These are phyloP conservation scores for Cydia amplana DNA, from an alignment of 1,140 invertebrate species.

Conservation along the genomic window DNA sequence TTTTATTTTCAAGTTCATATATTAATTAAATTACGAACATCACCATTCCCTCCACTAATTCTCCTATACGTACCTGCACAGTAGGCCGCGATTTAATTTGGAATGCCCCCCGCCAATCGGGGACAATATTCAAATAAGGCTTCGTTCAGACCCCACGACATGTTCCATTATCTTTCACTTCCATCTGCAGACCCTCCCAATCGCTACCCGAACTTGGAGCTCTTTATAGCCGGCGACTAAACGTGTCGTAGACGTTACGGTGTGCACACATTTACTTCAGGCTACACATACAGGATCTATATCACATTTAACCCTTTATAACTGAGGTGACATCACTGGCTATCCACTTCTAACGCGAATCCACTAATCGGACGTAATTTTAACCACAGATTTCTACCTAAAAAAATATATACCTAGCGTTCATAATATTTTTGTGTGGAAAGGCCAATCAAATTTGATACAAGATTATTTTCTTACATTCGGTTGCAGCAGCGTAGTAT, in stretches of 20 bases:
- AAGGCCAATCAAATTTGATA: too few species aligned
- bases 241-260: background rate
- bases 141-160: slow-evolving; percentile 72
- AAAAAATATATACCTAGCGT: too few species aligned
- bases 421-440: too few species aligned
- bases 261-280: background rate
- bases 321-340: too few species aligned
- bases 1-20: slow-evolving; percentile 7
- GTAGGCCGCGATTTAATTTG: slow-evolving; percentile 72
- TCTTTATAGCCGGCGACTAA: slow-evolving; percentile 42
- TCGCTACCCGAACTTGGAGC: slow-evolving; percentile 40
- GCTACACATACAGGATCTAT: too few species aligned
- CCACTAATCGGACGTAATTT: too few species aligned
- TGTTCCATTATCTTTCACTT: slow-evolving; percentile 72
- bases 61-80: slow-evolving; percentile 54
- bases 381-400: too few species aligned
- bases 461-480: too few species aligned
- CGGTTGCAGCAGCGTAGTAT: too few species aligned
- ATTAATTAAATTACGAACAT: slow-evolving; percentile 28
- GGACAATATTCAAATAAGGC: slow-evolving; percentile 78
- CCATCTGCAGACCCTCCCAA: slow-evolving; percentile 59
- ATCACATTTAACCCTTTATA: too few species aligned
- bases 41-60: slow-evolving; percentile 20
- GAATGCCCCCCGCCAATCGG: slow-evolving; percentile 68
- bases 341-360: too few species aligned